Conservation (phyloP, 2,113 vertebrate genomes). For the Psittacula cyanocephala region DNA sequence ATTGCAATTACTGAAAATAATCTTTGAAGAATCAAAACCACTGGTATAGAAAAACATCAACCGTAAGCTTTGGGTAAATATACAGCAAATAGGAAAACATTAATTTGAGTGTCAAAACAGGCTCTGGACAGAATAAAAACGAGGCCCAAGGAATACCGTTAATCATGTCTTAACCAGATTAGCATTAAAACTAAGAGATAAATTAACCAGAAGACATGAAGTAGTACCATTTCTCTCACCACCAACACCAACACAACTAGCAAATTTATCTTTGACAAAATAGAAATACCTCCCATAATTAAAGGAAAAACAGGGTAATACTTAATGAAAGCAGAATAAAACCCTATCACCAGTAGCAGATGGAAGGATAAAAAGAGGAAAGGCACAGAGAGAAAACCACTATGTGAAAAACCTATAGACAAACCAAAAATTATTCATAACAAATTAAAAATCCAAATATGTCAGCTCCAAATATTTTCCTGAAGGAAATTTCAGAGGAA, state of each 20-base stretch:
- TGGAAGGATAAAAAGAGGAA: not conserved
- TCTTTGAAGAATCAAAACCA: not conserved
- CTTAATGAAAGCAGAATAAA: conserved; percentile 24
- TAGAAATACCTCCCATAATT: not conserved
- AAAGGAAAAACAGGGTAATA: conserved; percentile 1
- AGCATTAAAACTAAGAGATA: conserved; percentile 51
- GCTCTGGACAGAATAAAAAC: not conserved
- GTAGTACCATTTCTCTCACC: not conserved
- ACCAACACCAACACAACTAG: conserved; percentile 37
- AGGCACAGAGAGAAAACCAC: not conserved
- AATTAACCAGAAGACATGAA: conserved; percentile 41
- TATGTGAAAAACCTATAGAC: not conserved
- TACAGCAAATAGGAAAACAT: not conserved
- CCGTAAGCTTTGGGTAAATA: not conserved
- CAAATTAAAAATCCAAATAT: not conserved
- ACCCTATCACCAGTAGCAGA: not conserved
- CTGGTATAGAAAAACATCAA: not conserved
- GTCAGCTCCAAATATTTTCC: not conserved
- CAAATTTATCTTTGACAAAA: conserved; percentile 59
- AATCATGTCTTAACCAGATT: conserved; percentile 48
- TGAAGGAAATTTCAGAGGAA: not conserved
- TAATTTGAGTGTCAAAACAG: not conserved
- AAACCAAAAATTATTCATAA: not conserved
- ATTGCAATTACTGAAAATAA: not conserved
- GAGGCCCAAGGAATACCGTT: not conserved